These are phyloP conservation scores for Mareca strepera DNA, from an alignment of 2,797 vertebrate species.

Conservation along the genomic window DNA sequence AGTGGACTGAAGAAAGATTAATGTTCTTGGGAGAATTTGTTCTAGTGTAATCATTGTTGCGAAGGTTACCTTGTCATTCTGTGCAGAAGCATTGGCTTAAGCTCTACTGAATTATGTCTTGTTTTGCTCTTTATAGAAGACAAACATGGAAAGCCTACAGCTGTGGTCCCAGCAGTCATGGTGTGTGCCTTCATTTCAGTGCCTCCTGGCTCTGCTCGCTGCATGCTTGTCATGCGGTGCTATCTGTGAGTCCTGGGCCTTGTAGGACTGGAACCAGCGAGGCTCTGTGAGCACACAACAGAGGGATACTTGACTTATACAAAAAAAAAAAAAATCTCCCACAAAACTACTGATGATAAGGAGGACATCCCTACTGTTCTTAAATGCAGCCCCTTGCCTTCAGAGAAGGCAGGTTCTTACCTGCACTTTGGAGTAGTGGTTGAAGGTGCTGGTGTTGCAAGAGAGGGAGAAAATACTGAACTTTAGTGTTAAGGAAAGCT, in stretches of 20 bases:
- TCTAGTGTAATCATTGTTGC: background rate
- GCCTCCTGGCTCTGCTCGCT: background rate
- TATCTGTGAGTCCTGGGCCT: too few relatives aligned
- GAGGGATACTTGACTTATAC: background rate
- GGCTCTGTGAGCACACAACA: background rate
- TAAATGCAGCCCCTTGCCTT: background rate
- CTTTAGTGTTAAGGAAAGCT: background rate
- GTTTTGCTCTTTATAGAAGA: background rate
- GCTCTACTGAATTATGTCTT: background rate
- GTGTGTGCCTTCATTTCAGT: background rate
- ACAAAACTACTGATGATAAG: background rate
- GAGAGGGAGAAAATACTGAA: background rate
- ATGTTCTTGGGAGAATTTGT: background rate
- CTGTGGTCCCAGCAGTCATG: background rate
- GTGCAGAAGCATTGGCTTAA: background rate
- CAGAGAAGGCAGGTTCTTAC: background rate
- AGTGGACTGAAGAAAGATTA: background rate
- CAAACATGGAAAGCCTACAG: rapidly evolving
- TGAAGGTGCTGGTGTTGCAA: background rate
- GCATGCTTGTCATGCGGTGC: background rate
- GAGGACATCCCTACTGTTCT: background rate
- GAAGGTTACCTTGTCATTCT: background rate
- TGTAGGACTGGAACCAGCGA: rapidly evolving
- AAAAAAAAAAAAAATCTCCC: background rate
- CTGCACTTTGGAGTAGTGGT: background rate